Evolutionary conservation across 2,113 vertebrate genomes (phyloP).

Genomic region (Pandion haliaetus): DNA sequence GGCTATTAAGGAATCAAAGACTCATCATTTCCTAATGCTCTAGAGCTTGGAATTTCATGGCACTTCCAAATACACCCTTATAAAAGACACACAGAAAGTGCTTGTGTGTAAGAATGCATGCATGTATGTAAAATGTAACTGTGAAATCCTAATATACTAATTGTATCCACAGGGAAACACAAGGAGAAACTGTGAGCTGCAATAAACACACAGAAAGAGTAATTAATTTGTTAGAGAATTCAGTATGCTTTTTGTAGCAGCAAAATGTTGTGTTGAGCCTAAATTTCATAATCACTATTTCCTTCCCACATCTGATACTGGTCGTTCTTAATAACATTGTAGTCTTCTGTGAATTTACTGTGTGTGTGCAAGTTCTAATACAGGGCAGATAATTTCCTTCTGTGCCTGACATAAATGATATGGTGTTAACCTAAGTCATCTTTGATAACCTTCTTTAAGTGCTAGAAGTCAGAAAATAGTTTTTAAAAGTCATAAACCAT

Average conservation of each 20-base stretch:
- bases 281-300: background rate
- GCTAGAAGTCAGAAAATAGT: slow-evolving; percentile 34
- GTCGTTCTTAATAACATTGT: background rate
- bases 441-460: slow-evolving; percentile 33
- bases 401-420: background rate
- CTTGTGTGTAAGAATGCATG: background rate
- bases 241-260: background rate
- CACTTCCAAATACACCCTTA: background rate
- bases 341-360: background rate
- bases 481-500: slow-evolving; percentile 36
- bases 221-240: background rate
- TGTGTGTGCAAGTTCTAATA: background rate
- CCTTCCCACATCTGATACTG: background rate
- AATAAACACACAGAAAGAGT: background rate
- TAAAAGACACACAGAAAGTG: background rate
- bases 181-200: background rate
- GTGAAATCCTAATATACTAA: background rate
- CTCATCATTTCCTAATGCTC: background rate
- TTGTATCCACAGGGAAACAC: background rate
- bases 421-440: background rate
- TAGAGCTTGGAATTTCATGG: background rate
- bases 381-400: background rate
- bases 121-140: background rate
- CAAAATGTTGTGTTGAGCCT: background rate
- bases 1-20: background rate